A percentile compares a stretch with the other conserved stretches of the same genome.
Evolutionary conservation across 1,140 invertebrate species (phyloP).

Genomic region (Drosophila kepulauana): DNA sequence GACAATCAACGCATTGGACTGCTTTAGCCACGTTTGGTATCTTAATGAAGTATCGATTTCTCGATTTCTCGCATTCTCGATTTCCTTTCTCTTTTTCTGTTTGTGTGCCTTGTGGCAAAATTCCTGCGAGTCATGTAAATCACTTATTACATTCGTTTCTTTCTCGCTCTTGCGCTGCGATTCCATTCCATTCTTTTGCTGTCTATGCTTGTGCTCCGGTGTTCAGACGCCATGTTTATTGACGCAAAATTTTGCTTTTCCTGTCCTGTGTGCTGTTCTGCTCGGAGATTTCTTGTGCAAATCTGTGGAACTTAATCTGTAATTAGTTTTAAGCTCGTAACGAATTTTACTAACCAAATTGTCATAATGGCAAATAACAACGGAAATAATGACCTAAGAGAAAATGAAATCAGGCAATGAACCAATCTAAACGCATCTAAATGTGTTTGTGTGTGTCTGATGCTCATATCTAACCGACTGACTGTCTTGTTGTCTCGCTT

Average conservation of each 20-base stretch:
- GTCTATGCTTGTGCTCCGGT: neutral
- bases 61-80: slow-evolving; percentile 70
- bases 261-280: slow-evolving; percentile 12
- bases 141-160: slow-evolving; percentile 74
- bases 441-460: slow-evolving; percentile 34
- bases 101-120: slow-evolving; percentile 62
- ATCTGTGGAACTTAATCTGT: slow-evolving; percentile 76
- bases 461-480: slow-evolving; percentile 22
- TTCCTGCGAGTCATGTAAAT: slow-evolving; percentile 83
- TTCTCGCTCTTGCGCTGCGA: neutral
- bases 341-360: slow-evolving; percentile 81
- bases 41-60: slow-evolving; percentile 84
- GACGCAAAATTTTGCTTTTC: slow-evolving; percentile 59
- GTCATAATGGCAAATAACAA: slow-evolving; percentile 83
- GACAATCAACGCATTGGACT: slow-evolving; percentile 26
- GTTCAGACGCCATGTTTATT: slow-evolving; percentile 31
- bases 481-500: slow-evolving; percentile 11
- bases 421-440: slow-evolving; percentile 60
- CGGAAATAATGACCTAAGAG: slow-evolving; percentile 72
- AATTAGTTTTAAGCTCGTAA: slow-evolving; percentile 83
- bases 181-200: slow-evolving; percentile 32
- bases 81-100: slow-evolving; percentile 12
- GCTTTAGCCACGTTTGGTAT: slow-evolving; percentile 52
- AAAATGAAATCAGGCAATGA: slow-evolving; percentile 64
- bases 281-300: slow-evolving; percentile 34